A percentile compares a stretch with the other conserved stretches of the same genome.
Evolutionary conservation across 2,797 vertebrate genomes (phyloP).

Genomic region (Phataginus tetradactyla): DNA sequence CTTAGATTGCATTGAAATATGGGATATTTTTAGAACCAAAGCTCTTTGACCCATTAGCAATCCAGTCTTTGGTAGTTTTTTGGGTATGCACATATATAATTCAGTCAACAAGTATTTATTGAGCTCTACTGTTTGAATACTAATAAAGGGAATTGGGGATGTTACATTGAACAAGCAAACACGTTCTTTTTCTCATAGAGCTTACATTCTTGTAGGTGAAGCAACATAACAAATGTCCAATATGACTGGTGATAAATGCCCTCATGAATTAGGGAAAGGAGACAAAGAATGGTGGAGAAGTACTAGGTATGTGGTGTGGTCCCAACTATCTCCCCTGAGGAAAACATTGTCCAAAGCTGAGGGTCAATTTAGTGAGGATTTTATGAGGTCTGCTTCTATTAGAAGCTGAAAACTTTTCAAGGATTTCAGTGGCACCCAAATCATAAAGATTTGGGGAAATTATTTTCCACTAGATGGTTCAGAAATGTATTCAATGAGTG

Average conservation of each 20-base stretch:
- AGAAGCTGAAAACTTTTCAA: slow-evolving; percentile 1
- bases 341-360: background rate
- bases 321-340: background rate
- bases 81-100: background rate
- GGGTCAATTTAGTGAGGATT: background rate
- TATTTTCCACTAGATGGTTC: background rate
- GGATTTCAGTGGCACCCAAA: background rate
- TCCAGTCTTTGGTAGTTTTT: background rate
- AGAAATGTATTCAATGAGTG: slow-evolving; percentile 1
- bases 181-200: background rate
- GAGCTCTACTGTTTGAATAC: background rate
- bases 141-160: background rate
- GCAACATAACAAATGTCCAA: background rate
- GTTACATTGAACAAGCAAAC: background rate
- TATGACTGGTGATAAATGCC: background rate
- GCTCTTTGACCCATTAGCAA: background rate
- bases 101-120: background rate
- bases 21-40: slow-evolving; percentile 39
- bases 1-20: background rate
- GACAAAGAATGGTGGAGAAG: background rate
- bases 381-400: background rate
- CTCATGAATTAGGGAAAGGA: background rate
- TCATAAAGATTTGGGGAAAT: background rate
- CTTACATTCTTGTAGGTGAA: background rate
- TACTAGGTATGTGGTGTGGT: background rate